phyloP scores from a whole-genome alignment of 1,140 invertebrate species.

The Aphelinus atriplicis region DNA sequence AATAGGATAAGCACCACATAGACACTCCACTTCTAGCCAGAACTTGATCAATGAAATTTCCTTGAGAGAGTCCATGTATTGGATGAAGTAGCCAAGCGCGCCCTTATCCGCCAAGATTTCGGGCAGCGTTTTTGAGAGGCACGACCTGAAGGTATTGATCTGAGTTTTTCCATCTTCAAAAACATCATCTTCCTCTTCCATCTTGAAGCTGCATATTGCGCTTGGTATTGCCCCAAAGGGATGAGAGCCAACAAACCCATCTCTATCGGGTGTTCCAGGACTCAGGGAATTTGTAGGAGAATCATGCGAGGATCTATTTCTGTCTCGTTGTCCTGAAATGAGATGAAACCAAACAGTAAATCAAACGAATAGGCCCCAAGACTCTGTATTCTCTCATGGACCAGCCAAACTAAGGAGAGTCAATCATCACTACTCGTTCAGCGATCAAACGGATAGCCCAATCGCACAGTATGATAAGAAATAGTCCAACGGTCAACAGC shows the following conservation, averaged over 20 bases:
- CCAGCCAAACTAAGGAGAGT: too few species aligned
- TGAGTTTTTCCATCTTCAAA: constrained; percentile 44
- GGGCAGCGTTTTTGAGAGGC: constrained; percentile 71
- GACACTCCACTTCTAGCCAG: constrained; percentile 79
- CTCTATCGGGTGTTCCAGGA: background rate
- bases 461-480: too few species aligned
- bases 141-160: constrained; percentile 59
- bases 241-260: constrained; percentile 21
- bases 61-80: constrained; percentile 75
- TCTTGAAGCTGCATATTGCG: constrained; percentile 53
- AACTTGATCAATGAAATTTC: constrained; percentile 72
- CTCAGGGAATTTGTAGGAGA: constrained; percentile 46
- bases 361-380: too few species aligned
- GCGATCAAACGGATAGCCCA: too few species aligned
- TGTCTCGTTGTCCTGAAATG: constrained; percentile 52
- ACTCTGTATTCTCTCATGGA: too few species aligned
- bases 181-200: constrained; percentile 57
- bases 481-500: too few species aligned
- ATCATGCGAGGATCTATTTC: constrained; percentile 46
- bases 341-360: too few species aligned
- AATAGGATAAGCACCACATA: constrained; percentile 58
- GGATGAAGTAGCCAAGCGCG: constrained; percentile 78
- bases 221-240: constrained; percentile 41
- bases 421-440: too few species aligned
- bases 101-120: constrained; percentile 76